These are phyloP conservation scores for Clarias batrachus DNA, from an alignment of 2,113 vertebrate genomes.

Conservation along the genomic window DNA sequence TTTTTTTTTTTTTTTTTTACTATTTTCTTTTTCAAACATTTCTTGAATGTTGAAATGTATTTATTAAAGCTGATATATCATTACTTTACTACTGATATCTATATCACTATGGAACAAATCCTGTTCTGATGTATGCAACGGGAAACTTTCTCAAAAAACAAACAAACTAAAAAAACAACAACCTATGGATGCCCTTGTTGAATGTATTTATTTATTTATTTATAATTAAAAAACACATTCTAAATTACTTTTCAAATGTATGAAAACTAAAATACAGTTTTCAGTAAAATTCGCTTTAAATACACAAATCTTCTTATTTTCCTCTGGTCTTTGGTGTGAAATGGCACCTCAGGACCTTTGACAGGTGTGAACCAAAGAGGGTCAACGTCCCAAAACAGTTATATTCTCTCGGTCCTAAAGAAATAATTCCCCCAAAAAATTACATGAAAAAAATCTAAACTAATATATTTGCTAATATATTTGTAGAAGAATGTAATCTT, in stretches of 20 bases:
- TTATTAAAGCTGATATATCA: background rate
- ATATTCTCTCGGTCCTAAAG: background rate
- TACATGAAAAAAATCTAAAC: background rate
- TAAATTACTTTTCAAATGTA: too few species aligned
- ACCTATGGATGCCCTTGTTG: background rate
- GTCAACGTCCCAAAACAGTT: slow-evolving; percentile 37
- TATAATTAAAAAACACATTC: too few species aligned
- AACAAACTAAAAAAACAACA: background rate
- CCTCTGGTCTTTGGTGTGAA: slow-evolving; percentile 35
- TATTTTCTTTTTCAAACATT: too few species aligned
- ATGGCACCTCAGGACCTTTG: slow-evolving; percentile 40
- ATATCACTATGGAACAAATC: background rate
- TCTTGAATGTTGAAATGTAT: background rate
- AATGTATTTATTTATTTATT: background rate
- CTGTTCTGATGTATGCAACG: background rate
- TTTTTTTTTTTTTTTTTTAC: background rate
- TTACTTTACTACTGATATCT: background rate
- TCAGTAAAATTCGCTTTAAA: background rate
- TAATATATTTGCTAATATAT: background rate
- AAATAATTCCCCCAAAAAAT: too few species aligned
- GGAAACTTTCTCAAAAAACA: background rate
- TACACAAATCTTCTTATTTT: background rate
- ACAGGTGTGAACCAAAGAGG: slow-evolving; percentile 40
- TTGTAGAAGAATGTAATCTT: background rate
- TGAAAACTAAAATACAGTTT: background rate